Percentiles rank a stretch among this genome's conserved stretches.
These are phyloP conservation scores for Acrossocheilus fasciatus DNA, from an alignment of 2,797 vertebrate species.

Conservation along the genomic window DNA sequence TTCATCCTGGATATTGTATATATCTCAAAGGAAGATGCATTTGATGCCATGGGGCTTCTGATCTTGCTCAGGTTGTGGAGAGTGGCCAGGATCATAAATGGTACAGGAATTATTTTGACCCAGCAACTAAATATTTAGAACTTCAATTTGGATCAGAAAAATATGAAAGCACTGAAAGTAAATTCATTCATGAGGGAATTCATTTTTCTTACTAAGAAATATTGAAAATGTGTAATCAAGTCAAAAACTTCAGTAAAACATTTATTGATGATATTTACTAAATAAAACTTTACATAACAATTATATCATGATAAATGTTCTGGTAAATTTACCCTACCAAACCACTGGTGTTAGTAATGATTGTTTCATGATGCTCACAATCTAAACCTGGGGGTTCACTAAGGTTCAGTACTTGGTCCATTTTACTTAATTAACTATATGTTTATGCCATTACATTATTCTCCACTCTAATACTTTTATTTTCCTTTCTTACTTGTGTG, in stretches of 20 bases:
- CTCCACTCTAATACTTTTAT: neutral
- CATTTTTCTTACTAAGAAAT: neutral
- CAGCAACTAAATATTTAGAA: neutral
- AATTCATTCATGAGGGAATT: neutral
- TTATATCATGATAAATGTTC: no score
- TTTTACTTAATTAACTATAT: slow-evolving; percentile 71
- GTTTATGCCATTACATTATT: neutral
- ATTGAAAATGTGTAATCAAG: neutral
- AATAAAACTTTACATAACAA: neutral
- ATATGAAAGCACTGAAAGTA: neutral
- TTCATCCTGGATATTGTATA: slow-evolving; percentile 89
- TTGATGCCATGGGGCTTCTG: slow-evolving; percentile 88
- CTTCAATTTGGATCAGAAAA: neutral
- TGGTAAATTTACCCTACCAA: slow-evolving; percentile 77
- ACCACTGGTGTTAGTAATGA: slow-evolving; percentile 73
- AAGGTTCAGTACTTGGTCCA: slow-evolving; percentile 92
- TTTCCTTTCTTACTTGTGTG: slow-evolving; percentile 22
- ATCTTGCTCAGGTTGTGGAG: slow-evolving; percentile 96
- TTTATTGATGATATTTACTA: neutral
- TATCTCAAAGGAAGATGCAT: slow-evolving; percentile 84
- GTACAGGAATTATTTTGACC: slow-evolving; percentile 70
- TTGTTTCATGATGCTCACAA: slow-evolving; percentile 81
- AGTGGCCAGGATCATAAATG: slow-evolving; percentile 94
- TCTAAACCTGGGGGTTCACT: slow-evolving; percentile 88
- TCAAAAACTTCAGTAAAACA: neutral